Evolutionary conservation across 2,797 vertebrate genomes (phyloP).

Genomic region (Florisuga fusca): DNA sequence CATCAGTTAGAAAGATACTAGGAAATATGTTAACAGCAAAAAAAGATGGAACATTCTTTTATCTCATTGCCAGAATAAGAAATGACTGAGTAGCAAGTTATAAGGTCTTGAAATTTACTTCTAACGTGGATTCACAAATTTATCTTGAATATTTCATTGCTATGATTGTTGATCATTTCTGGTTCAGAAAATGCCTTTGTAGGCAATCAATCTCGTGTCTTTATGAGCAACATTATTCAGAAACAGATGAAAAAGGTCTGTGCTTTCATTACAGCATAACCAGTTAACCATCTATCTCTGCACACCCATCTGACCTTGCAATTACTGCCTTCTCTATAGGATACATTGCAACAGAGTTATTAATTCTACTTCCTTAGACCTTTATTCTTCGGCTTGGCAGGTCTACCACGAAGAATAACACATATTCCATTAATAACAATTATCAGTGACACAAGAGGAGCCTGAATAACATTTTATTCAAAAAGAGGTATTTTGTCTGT

Average conservation of each 20-base stretch:
- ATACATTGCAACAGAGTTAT: slow-evolving; percentile 70
- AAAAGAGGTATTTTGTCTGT: not conserved
- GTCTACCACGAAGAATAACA: slow-evolving; percentile 48
- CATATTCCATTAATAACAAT: slow-evolving; percentile 71
- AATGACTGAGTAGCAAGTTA: slow-evolving; percentile 49
- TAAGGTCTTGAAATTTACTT: slow-evolving; percentile 66
- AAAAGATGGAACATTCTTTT: not conserved
- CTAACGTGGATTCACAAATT: slow-evolving; percentile 66
- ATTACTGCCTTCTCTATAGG: slow-evolving; percentile 73
- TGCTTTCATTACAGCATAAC: slow-evolving; percentile 74
- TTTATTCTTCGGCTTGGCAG: slow-evolving; percentile 62
- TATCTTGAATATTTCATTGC: slow-evolving; percentile 77
- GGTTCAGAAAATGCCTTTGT: slow-evolving; percentile 57
- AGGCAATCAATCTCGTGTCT: slow-evolving; percentile 69
- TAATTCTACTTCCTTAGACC: slow-evolving; percentile 72
- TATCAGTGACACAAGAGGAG: slow-evolving; percentile 26
- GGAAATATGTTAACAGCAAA: slow-evolving; percentile 30
- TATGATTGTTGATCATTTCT: slow-evolving; percentile 71
- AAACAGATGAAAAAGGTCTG: slow-evolving; percentile 71
- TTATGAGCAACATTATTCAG: slow-evolving; percentile 77
- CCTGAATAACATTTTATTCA: slow-evolving; percentile 25
- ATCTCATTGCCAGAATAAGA: slow-evolving; percentile 51
- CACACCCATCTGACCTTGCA: slow-evolving; percentile 73
- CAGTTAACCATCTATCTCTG: slow-evolving; percentile 74
- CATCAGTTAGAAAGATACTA: slow-evolving; percentile 5